These are phyloP conservation scores for Cyanoramphus novaezelandiae DNA, from an alignment of 2,113 vertebrate species.

Conservation along the genomic window DNA sequence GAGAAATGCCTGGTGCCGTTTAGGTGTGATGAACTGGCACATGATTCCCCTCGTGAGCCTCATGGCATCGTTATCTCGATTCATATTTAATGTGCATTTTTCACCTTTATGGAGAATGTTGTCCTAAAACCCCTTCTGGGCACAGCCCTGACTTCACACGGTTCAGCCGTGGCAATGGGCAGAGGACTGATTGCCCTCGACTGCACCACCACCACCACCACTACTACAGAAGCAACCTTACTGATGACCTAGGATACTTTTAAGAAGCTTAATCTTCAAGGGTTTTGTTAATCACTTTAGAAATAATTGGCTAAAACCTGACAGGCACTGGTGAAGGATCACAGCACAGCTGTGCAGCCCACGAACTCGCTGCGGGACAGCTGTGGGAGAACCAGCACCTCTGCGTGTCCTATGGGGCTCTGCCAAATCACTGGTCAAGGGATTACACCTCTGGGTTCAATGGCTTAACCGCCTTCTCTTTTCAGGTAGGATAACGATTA, in stretches of 20 bases:
- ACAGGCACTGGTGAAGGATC: not conserved
- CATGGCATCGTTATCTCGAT: not conserved
- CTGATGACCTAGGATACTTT: not conserved
- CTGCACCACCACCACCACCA: not conserved
- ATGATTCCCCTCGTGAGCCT: not conserved
- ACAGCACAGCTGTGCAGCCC: not conserved
- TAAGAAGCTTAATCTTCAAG: not conserved
- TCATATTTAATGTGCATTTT: not conserved
- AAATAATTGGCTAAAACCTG: not conserved
- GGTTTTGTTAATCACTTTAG: not conserved
- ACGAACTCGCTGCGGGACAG: fast-evolving
- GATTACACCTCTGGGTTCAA: not conserved
- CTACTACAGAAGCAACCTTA: not conserved
- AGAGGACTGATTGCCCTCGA: not conserved
- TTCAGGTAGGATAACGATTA: not conserved
- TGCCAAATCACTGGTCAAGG: not conserved
- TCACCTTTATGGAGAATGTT: not conserved
- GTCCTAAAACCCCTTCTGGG: not conserved
- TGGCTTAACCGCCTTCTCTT: not conserved
- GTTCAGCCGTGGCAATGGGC: not conserved
- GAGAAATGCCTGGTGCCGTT: not conserved
- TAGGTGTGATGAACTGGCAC: not conserved
- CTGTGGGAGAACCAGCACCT: not conserved
- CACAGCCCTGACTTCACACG: not conserved
- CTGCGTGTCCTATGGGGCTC: not conserved